Evolutionary conservation across 2,797 vertebrate species (phyloP).

Genomic region (Cirrhinus molitorella): DNA sequence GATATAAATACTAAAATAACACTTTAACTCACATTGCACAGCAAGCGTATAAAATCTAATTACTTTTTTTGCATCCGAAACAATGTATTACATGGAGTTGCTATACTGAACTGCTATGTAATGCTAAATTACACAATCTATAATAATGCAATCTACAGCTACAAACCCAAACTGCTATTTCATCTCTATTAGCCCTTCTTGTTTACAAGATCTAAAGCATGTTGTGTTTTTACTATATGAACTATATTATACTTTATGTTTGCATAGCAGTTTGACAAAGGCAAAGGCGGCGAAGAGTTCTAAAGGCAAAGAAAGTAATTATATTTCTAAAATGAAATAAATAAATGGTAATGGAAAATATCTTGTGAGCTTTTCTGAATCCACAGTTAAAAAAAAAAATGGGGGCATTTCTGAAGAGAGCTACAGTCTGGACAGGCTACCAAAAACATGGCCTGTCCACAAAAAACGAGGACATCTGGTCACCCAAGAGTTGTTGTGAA

Average conservation of each 20-base stretch:
- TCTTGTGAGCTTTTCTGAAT: neutral
- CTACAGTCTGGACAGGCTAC: neutral
- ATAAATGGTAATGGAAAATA: neutral
- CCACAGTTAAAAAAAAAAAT: neutral
- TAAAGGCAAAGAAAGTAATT: neutral
- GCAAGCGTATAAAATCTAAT: too few relatives aligned
- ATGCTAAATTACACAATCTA: neutral
- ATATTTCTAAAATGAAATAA: neutral
- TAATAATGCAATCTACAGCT: too few relatives aligned
- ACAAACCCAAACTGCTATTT: neutral
- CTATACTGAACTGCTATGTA: neutral
- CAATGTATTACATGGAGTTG: neutral
- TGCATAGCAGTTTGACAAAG: neutral
- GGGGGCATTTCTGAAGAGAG: neutral
- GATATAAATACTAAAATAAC: neutral
- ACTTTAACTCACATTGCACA: neutral
- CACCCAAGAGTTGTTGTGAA: conserved; percentile 24
- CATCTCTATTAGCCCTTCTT: neutral
- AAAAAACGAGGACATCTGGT: neutral
- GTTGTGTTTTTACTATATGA: too few relatives aligned
- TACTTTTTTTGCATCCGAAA: neutral
- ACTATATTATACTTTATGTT: too few relatives aligned
- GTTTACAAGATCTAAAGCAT: neutral
- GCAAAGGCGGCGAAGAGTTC: too few relatives aligned
- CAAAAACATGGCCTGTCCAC: neutral